A percentile compares a stretch with the other conserved stretches of the same genome.
Conservation (phyloP, 2,113 vertebrate genomes). For the Myxocyprinus asiaticus region DNA sequence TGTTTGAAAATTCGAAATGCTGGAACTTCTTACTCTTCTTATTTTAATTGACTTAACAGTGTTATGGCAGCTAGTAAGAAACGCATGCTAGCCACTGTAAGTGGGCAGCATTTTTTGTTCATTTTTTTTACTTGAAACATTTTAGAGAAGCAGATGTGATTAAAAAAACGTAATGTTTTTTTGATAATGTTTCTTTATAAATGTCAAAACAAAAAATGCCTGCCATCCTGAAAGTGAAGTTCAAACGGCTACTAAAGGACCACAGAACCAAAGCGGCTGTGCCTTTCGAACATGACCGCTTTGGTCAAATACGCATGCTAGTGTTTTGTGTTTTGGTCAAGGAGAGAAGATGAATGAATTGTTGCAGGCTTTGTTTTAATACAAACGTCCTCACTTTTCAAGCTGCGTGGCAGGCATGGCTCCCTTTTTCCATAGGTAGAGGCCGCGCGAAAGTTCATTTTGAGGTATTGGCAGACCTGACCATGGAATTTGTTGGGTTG, state of each 20-base stretch:
- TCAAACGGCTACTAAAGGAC: conserved; percentile 89
- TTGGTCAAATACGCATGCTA: conserved; percentile 98
- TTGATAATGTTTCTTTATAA: conserved; percentile 66
- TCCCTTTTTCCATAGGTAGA: conserved; percentile 86
- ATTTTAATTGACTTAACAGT: conserved; percentile 81
- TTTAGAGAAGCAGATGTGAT: conserved; percentile 73
- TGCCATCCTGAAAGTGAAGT: conserved; percentile 92
- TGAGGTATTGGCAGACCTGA: conserved; percentile 68
- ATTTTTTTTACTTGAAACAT: conserved; percentile 71
- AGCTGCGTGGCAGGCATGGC: conserved; percentile 98
- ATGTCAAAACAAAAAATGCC: conserved; percentile 87
- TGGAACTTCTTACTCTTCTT: conserved; percentile 87
- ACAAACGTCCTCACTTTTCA: conserved; percentile 98
- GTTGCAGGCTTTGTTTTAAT: conserved; percentile 99
- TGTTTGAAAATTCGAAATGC: conserved; percentile 83
- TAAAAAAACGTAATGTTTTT: conserved; percentile 64
- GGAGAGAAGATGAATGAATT: conserved; percentile 95
- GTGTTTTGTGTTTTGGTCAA: conserved; percentile 99
- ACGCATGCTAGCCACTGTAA: conserved; percentile 87
- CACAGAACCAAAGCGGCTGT: conserved; percentile 88
- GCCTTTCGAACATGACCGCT: conserved; percentile 75
- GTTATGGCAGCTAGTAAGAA: conserved; percentile 95
- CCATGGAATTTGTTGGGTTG: conserved; percentile 59
- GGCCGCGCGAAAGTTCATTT: conserved; percentile 69
- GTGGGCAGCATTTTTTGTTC: conserved; percentile 87